Base-by-base conservation (phyloP, 2,888 invertebrate genomes). In the Archips crataeganus region DNA sequence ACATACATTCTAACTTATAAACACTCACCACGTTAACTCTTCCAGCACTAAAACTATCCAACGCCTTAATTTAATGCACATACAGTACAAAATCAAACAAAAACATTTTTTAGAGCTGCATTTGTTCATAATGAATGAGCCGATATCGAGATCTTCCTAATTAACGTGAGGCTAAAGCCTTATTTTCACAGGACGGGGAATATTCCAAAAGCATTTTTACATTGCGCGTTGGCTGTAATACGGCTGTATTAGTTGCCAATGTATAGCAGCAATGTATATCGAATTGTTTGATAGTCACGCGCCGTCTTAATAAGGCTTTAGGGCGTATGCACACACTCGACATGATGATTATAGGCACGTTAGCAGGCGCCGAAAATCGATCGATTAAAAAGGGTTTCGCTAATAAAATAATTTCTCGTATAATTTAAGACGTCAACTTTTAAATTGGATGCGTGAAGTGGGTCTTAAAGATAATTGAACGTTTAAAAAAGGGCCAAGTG, bases 381-480 rank as follows among this genome's bases (percentile, higher is more conserved):
- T 82, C 75, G 86, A 86, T 89, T 85, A 83, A 85, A 84, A 82
- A 83, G 45, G 75, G 71, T 72, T 45, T 71, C n/a, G 81, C 90
- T 93, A 94, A 94, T 94, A 91, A 94, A 94, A 94, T 94, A 92
- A 94, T 94, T 93, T 90, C 89, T 87, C 85, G 85, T 86, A 89
- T 93, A 94, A 93, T 94, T 94, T 94, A 93, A 94, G 93, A 94
- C 88, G 94, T 94, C 94, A 94, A 93, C 90, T 90, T 93, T 93
- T 93, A 94, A 94, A 94, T 94, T 94, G 94, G 94, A 91, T 92
- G 91, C 89, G 90, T 87, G 92, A 92, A 91, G 90, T 90, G 91
- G 92, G 90, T 85, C 68, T 88, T 85, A 81, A 88, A 89, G 91
- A 91, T 92, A 92, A 93, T 94, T 93, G 92, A 93, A 91, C 91